Evolutionary conservation across 2,113 vertebrate genomes (phyloP), one percentile per base, ranked within the genome.

Genomic region (Mustelus asterias): DNA sequence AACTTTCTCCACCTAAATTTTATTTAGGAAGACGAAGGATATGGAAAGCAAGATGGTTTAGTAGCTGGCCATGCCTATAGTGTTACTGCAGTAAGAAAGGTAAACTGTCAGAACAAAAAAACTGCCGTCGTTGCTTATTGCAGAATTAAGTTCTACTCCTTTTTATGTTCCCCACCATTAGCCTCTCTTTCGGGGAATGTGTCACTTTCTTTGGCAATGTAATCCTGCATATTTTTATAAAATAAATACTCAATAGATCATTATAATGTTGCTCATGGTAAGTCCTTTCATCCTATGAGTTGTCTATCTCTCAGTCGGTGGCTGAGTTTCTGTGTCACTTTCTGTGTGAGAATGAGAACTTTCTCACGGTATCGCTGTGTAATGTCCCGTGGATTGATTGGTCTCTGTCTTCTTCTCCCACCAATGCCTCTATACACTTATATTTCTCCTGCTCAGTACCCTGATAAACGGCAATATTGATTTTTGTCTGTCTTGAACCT

Each of bases 11-110:
- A 72, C 7, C 58, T 93, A n/a, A 20, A 63, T 41, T 33, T 93
- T 18, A 37, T 72, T 72, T 29, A 95, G 94, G 94, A 70, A 95
- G 44, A 72, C 5, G 26, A 72, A 29, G 48, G 14, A 41, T 65
- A 18, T 26, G 72, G 29, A 85, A 67, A 69, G 24, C 58, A 96
- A 86, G 95, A 96, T 69, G 95, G 95, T n/a, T 88, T 96, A 48
- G 85, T 96, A 6, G 95, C 95, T 33, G 85, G 95, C 18, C 95
- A 96, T 88, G 95, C 95, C 85, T 96, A 96, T 44, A 69, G 95
- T 37, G 41, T 96, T 7, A 96, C 95, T 44, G 95, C 95, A 70
- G 95, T 96, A 63, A 96, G 70, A 69, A 96, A 96, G 95, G 95
- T 96, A 70, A 88, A 44, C 18, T 26, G 5, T 95, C 13, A 44